These are phyloP conservation scores for Argyresthia goedartella DNA, from an alignment of 2,888 invertebrate species.

Conservation along the genomic window DNA sequence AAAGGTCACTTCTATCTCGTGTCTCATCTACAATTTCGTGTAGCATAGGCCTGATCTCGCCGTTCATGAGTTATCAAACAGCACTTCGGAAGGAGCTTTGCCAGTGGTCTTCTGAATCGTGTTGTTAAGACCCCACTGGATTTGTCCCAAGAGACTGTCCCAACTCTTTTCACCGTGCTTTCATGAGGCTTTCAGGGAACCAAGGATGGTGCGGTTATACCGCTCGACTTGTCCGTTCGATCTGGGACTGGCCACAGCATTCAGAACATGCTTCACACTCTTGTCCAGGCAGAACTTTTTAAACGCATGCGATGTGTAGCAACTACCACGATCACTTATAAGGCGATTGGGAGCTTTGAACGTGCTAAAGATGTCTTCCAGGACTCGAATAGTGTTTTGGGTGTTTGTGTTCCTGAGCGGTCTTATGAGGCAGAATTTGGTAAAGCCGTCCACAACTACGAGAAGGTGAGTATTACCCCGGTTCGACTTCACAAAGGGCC, in stretches of 20 bases:
- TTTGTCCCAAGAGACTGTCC: constrained; percentile 1
- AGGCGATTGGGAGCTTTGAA: constrained; percentile 16
- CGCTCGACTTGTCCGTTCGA: constrained; percentile 17
- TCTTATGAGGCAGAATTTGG: constrained; percentile 5
- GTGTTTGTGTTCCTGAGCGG: constrained; percentile 10
- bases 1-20: no score
- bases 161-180: neutral
- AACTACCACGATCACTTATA: constrained; percentile 33
- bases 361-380: no score
- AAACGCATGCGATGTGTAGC: constrained; percentile 24
- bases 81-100: no score
- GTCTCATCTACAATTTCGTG: no score
- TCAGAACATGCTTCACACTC: constrained; percentile 16
- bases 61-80: no score
- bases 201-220: constrained; percentile 4
- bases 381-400: constrained; percentile 10
- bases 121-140: constrained; percentile 11
- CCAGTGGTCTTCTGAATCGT: no score
- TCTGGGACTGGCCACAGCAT: constrained; percentile 11
- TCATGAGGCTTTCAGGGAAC: neutral
- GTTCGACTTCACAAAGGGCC: constrained; percentile 10
- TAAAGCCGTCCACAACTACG: constrained; percentile 3
- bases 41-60: no score
- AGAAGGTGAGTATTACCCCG: no score
- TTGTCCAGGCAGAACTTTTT: constrained; percentile 17